Base-by-base conservation (phyloP, 2,888 invertebrate species). In the Candidula unifasciata region DNA sequence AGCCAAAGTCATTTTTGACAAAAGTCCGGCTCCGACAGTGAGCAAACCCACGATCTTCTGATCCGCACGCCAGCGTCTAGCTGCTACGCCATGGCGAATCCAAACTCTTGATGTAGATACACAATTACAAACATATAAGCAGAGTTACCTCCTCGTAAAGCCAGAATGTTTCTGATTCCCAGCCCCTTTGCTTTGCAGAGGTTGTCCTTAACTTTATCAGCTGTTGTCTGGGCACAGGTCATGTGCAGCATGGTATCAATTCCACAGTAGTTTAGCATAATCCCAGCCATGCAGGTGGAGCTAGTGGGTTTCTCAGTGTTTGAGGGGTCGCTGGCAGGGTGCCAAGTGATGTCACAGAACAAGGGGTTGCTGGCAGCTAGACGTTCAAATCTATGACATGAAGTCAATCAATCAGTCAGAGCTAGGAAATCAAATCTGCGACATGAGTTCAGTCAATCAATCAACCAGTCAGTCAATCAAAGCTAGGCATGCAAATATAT, bases 81-180 rank as follows among this genome's bases (percentile, higher is more conserved):
- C n/a, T n/a, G n/a, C n/a, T n/a, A n/a, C n/a, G n/a, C n/a, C n/a
- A n/a, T n/a, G n/a, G n/a, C n/a, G n/a, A 60, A 60, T 18, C 6
- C 5, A 5, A n/a, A 60, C 24, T 18, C 21, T 24, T 44, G 44
- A 44, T 44, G 44, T 44, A 44, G 13, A 44, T 44, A 13, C 13
- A 6, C 6, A 44, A 44, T 44, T 44, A 44, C 44, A 44, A 44
- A 6, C 6, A 44, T 44, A 60, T 21, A 27, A 24, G 3, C 66
- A 66, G 8, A 89, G 89, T 94, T 92, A 96, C 96, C 97, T 94
- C 97, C 97, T 91, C 96, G 94, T 69, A 97, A 93, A 8, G 96
- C 95, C 85, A 97, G 95, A 89, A 97, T 94, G 93, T 96, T 96
- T 88, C 95, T 94, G 85, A 97, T 95, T 3, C 96, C 96, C 52